A percentile compares a stretch with the other conserved stretches of the same genome.
Evolutionary conservation across 2,888 invertebrate species (phyloP).

Genomic region (Linnaemya vulpina): DNA sequence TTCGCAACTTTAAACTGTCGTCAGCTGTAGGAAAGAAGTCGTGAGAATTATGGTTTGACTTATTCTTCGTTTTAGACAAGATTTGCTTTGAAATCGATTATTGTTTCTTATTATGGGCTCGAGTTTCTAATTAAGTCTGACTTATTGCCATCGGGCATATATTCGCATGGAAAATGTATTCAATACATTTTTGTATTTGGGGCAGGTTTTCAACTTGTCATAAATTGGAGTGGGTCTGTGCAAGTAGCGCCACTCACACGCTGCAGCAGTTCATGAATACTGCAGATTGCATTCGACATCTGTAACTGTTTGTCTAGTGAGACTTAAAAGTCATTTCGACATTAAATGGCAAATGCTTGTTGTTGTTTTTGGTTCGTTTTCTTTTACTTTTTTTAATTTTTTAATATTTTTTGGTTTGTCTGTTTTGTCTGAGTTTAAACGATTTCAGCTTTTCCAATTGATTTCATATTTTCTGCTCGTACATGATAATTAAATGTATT

Average conservation of each 20-base stretch:
- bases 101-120: slow-evolving; percentile 24
- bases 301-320: background rate
- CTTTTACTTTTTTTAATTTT: background rate
- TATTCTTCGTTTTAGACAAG: background rate
- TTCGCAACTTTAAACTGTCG: background rate
- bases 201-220: slow-evolving; percentile 50
- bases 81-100: background rate
- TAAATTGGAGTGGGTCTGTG: slow-evolving; percentile 6
- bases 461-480: slow-evolving; percentile 48
- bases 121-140: slow-evolving; percentile 43
- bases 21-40: background rate
- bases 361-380: background rate
- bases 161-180: background rate
- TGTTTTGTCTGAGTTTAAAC: slow-evolving; percentile 2
- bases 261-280: background rate
- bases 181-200: slow-evolving; percentile 25
- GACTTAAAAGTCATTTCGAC: slow-evolving; percentile 28
- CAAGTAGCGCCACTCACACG: slow-evolving; percentile 27
- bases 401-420: background rate
- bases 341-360: slow-evolving; percentile 31
- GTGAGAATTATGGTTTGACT: background rate
- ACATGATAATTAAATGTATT: slow-evolving; percentile 44
- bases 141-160: slow-evolving; percentile 29
- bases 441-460: slow-evolving; percentile 36
- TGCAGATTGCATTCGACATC: slow-evolving; percentile 9